Evolutionary conservation across 1,140 invertebrate species (phyloP), one percentile per base, ranked within the genome.

Genomic region (Drosophila obscura): DNA sequence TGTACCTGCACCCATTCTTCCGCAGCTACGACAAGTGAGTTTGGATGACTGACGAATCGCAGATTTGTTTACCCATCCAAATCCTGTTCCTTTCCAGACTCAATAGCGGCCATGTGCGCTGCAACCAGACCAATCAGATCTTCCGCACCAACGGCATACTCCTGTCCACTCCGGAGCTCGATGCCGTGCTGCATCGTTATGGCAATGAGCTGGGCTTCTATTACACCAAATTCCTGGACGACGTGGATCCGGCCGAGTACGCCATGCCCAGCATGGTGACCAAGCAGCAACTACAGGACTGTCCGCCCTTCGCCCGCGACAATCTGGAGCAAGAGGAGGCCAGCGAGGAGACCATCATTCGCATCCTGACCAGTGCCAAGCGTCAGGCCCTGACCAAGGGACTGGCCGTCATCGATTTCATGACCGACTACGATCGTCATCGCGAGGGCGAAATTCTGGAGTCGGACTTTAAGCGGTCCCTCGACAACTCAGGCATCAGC

Each of bases 281-380:
- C 41, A 83, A 80, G 16, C 63, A 71, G 7, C 52, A 77, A n/a
- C 56, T 88, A 1, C 58, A 82, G 9, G 79, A 85, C 7, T 91
- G 90, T 19, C 79, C 84, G 5, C 62, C 48, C 0, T 71, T 83
- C 24, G 56, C 48, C 0, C 64, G 80, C 0, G 82, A 84, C 24
- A 56, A 45, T 0, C 6, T 22, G 3, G 60, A 61, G 9, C 66
- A 9, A 11, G 60, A 59, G 22, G 50, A 76, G 5, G 46, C 59
- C 53, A 84, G 62, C 45, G 90, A 95, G 77, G 94, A 93, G 39
- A 93, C 95, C 74, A 95, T 96, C 48, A 93, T 95, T 44, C 91
- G 93, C 57, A 94, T 96, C 55, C 92, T 96, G 13, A 95, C 95
- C 5, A 95, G 95, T 90, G 94, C 95, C 63, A 96, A 95, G 87